phyloP scores from a whole-genome alignment of 1,140 invertebrate genomes.

The Galleria mellonella region DNA sequence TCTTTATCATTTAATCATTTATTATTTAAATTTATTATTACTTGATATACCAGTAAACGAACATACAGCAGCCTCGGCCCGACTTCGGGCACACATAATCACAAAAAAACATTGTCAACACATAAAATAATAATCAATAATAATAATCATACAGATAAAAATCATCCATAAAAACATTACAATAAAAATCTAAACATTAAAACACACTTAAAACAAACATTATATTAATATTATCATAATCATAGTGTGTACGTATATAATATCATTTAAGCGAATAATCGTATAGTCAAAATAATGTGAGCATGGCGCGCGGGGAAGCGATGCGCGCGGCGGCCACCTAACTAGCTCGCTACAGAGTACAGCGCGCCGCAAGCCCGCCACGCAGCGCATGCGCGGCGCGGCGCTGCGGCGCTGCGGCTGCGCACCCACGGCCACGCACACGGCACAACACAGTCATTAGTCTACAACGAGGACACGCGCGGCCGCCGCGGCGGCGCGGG shows the following conservation, averaged over 20 bases:
- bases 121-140: constrained; percentile 74
- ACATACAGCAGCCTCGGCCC: constrained; percentile 61
- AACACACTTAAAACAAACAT: constrained; percentile 75
- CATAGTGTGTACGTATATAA: constrained; percentile 70
- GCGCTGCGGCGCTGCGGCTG: too few relatives aligned
- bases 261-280: constrained; percentile 73
- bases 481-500: constrained; percentile 7
- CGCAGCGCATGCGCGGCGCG: not conserved
- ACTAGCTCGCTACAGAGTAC: not conserved
- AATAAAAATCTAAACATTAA: constrained; percentile 75
- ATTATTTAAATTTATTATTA: constrained; percentile 70
- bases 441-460: too few relatives aligned
- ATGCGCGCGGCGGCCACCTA: constrained; percentile 15
- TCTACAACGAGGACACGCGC: not conserved
- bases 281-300: constrained; percentile 71
- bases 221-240: constrained; percentile 74
- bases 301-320: constrained; percentile 54
- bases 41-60: constrained; percentile 65
- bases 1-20: constrained; percentile 55
- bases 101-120: constrained; percentile 73
- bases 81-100: constrained; percentile 53
- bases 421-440: too few relatives aligned
- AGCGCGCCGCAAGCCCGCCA: constrained; percentile 6
- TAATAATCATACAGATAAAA: constrained; percentile 74
- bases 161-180: constrained; percentile 74